Evolutionary conservation across 1,140 invertebrate species (phyloP).

Genomic region (Orchesella cincta): DNA sequence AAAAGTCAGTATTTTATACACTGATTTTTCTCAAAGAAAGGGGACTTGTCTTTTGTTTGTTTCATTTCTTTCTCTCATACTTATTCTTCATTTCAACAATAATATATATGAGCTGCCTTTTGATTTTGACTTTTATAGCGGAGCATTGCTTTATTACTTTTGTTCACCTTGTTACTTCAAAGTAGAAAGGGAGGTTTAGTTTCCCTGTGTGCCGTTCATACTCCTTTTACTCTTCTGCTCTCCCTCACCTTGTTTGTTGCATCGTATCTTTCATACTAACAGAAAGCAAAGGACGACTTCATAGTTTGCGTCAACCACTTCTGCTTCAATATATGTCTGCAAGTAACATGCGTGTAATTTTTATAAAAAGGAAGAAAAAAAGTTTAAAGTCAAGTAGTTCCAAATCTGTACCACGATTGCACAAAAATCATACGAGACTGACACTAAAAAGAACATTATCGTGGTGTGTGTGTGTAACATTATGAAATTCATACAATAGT

Average conservation of each 20-base stretch:
- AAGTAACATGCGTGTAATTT: not conserved
- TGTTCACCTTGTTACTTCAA: not conserved
- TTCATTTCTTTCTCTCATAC: too few species aligned
- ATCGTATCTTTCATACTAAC: too few species aligned
- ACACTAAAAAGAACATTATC: not conserved
- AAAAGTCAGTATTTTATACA: not conserved
- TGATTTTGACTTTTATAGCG: not conserved
- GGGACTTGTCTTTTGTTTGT: not conserved
- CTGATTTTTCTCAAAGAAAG: not conserved
- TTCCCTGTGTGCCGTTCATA: not conserved
- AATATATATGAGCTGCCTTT: not conserved
- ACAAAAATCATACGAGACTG: not conserved
- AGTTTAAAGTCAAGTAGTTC: not conserved
- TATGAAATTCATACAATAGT: not conserved
- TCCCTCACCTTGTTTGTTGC: too few species aligned
- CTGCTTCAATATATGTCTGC: too few species aligned
- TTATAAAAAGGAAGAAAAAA: not conserved
- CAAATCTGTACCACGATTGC: not conserved
- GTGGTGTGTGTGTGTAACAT: not conserved
- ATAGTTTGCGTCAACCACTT: too few species aligned
- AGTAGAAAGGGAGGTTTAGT: too few species aligned
- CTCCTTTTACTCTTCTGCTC: not conserved
- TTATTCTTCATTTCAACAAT: slow-evolving; percentile 5
- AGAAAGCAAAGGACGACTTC: too few species aligned
- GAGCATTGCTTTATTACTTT: slow-evolving; percentile 12